Conservation (phyloP, 2,113 vertebrate genomes). For the Chrysemys picta region DNA sequence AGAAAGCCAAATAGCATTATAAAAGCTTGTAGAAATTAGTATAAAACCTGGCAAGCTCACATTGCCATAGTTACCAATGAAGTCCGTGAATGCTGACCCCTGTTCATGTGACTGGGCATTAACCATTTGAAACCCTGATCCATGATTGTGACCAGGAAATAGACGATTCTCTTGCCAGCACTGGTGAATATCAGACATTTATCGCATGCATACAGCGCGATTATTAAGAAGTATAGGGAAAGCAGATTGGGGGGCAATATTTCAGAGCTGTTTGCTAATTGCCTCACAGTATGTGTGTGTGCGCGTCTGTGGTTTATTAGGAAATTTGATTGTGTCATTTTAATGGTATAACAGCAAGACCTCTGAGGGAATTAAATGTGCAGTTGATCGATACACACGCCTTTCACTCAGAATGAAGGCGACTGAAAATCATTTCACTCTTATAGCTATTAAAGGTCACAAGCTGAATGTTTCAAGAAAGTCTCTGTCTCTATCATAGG, state of each 20-base stretch:
- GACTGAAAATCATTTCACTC: constrained; percentile 60
- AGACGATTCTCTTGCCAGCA: background rate
- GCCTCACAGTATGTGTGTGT: background rate
- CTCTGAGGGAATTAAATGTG: background rate
- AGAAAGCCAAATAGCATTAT: background rate
- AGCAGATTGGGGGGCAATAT: background rate
- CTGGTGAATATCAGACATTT: background rate
- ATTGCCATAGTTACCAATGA: background rate
- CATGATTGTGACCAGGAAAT: background rate
- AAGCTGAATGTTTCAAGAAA: constrained; percentile 60
- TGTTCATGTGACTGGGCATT: background rate
- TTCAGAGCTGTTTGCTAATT: constrained; percentile 33
- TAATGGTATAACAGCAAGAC: constrained; percentile 50
- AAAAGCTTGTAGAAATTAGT: background rate
- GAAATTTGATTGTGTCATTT: constrained; percentile 59
- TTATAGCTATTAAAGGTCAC: constrained; percentile 42
- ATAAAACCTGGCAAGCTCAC: fast-evolving
- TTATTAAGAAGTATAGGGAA: background rate
- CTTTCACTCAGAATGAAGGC: constrained; percentile 53
- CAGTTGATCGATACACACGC: constrained; percentile 28
- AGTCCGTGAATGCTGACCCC: background rate
- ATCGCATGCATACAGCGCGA: background rate
- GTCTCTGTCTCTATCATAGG: constrained; percentile 48
- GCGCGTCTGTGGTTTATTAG: constrained; percentile 29
- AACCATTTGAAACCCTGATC: background rate